phyloP scores from a whole-genome alignment of 2,113 vertebrate genomes.

The Cettia cetti region DNA sequence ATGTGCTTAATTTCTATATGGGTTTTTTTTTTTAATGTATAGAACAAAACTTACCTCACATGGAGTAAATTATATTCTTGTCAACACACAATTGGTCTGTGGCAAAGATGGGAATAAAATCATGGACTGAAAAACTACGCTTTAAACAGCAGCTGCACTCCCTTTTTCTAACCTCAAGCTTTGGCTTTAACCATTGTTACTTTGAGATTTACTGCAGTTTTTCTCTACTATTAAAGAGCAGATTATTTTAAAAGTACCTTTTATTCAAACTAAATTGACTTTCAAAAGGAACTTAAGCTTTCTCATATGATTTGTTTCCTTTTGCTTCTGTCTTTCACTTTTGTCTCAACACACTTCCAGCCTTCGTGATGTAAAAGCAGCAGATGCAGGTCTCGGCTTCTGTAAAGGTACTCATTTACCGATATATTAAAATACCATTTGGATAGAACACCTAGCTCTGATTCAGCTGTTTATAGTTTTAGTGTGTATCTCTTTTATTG shows the following conservation, averaged over 20 bases:
- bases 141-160: neutral
- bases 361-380: neutral
- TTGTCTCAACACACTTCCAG: neutral
- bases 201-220: neutral
- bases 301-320: neutral
- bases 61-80: constrained; percentile 19
- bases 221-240: neutral
- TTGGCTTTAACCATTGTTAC: neutral
- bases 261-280: neutral
- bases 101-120: neutral
- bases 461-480: neutral
- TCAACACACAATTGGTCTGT: neutral
- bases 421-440: neutral
- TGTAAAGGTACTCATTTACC: neutral
- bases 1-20: neutral
- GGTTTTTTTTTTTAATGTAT: neutral
- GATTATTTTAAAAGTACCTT: neutral
- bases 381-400: neutral
- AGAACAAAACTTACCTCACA: neutral
- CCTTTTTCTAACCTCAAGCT: neutral
- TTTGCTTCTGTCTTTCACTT: neutral
- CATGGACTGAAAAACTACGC: neutral
- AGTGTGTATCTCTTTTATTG: neutral
- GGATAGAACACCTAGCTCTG: neutral
- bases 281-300: neutral